Percentiles rank a stretch among this genome's conserved stretches.
phyloP scores from a whole-genome alignment of 2,888 invertebrate genomes.

The Scaptomyza polygonia region DNA sequence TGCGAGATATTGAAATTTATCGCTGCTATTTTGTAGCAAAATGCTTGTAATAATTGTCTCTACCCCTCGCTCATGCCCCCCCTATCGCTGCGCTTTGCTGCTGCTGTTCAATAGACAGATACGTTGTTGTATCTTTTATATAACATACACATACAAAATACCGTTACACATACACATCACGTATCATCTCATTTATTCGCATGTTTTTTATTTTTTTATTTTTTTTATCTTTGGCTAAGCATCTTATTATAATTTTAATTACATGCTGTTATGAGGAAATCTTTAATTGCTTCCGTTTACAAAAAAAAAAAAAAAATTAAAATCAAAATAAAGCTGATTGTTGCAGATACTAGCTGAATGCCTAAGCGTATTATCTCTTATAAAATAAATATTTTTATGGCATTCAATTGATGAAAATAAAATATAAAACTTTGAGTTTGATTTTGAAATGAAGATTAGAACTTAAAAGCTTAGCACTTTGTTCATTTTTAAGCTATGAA shows the following conservation, averaged over 20 bases:
- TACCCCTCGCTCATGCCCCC: constrained; percentile 8
- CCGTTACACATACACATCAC: constrained; percentile 11
- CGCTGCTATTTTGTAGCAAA: constrained; percentile 73
- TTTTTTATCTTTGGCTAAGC: constrained; percentile 69
- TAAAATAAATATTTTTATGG: background rate
- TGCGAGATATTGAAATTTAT: constrained; percentile 73
- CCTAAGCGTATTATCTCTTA: background rate
- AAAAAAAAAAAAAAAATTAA: constrained; percentile 44
- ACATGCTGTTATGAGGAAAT: constrained; percentile 73
- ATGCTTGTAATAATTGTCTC: constrained; percentile 70
- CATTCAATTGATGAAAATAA: too few species aligned
- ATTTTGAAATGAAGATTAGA: too few species aligned
- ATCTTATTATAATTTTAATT: constrained; percentile 81
- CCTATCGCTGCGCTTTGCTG: constrained; percentile 31
- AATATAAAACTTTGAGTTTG: too few species aligned
- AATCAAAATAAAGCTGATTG: constrained; percentile 16
- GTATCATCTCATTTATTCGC: constrained; percentile 39
- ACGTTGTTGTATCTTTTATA: constrained; percentile 50
- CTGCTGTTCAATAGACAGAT: constrained; percentile 66
- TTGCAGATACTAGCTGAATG: constrained; percentile 12
- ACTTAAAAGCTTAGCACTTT: too few species aligned
- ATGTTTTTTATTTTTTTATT: constrained; percentile 61
- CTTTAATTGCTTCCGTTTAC: constrained; percentile 78
- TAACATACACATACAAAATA: constrained; percentile 34
- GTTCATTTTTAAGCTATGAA: too few species aligned